Percentiles rank a stretch among this genome's conserved stretches.
phyloP scores from a whole-genome alignment of 1,140 invertebrate species.

The Pogonognathellus flavescens region DNA sequence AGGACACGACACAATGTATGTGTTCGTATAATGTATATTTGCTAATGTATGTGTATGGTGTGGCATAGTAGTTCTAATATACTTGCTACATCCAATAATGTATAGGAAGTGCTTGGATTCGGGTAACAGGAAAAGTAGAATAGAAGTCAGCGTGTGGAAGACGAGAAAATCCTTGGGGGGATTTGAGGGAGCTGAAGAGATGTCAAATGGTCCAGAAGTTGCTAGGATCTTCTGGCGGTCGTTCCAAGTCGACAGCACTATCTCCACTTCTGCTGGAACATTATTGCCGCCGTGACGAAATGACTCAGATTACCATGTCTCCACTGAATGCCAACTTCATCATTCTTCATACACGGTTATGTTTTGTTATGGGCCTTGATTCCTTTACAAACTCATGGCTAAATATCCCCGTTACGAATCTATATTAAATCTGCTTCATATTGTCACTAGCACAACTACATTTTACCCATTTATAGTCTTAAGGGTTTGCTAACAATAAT shows the following conservation, averaged over 20 bases:
- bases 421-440: too few relatives aligned
- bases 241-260: conserved; percentile 63
- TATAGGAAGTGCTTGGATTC: conserved; percentile 45
- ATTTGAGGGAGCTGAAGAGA: conserved; percentile 67
- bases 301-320: conserved; percentile 67
- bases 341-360: conserved; percentile 63
- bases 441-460: too few relatives aligned
- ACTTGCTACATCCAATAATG: background rate
- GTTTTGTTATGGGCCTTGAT: conserved; percentile 38
- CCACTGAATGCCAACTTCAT: conserved; percentile 66
- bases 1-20: too few relatives aligned
- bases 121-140: conserved; percentile 49
- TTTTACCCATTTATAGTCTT: too few relatives aligned
- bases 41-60: background rate
- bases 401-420: background rate
- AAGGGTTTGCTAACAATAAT: too few relatives aligned
- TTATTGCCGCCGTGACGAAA: conserved; percentile 67
- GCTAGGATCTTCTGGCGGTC: conserved; percentile 55
- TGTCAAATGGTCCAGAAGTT: conserved; percentile 67
- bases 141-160: conserved; percentile 64
- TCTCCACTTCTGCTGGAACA: conserved; percentile 56
- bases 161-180: conserved; percentile 66
- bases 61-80: background rate
- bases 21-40: too few relatives aligned
- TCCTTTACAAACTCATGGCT: conserved; percentile 15